These are phyloP conservation scores for Sciaenops ocellatus DNA, from an alignment of 2,797 vertebrate species.

Conservation along the genomic window DNA sequence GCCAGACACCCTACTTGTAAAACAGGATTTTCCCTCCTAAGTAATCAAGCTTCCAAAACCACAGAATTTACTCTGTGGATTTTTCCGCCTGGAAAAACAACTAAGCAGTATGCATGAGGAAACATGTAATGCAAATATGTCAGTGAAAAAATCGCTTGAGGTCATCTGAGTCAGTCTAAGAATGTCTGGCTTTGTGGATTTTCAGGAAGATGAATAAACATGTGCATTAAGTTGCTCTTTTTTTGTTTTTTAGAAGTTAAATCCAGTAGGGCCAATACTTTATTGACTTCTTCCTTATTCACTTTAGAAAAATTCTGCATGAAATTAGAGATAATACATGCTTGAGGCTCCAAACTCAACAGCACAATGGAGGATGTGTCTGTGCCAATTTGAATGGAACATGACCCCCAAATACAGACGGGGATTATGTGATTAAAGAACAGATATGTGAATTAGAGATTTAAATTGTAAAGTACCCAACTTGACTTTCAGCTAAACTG, in stretches of 20 bases:
- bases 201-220: slow-evolving; percentile 34
- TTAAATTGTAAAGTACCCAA: slow-evolving; percentile 16
- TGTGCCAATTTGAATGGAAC: slow-evolving; percentile 15
- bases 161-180: slow-evolving; percentile 47
- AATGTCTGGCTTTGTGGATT: slow-evolving; percentile 26
- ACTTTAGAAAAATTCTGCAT: slow-evolving; percentile 9
- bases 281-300: slow-evolving; percentile 13
- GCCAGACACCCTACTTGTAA: slow-evolving; percentile 62
- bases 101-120: slow-evolving; percentile 51
- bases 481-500: slow-evolving; percentile 20
- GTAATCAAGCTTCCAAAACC: slow-evolving; percentile 54
- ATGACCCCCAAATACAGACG: slow-evolving; percentile 20
- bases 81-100: slow-evolving; percentile 69
- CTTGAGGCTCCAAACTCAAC: slow-evolving; percentile 5
- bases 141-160: slow-evolving; percentile 52
- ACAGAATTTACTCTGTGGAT: slow-evolving; percentile 62
- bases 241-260: slow-evolving; percentile 1
- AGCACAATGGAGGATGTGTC: slow-evolving; percentile 10
- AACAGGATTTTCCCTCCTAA: slow-evolving; percentile 59
- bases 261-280: neutral
- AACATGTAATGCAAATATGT: slow-evolving; percentile 51
- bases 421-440: slow-evolving; percentile 31
- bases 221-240: slow-evolving; percentile 6
- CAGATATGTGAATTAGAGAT: slow-evolving; percentile 18
- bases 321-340: slow-evolving; percentile 17